Base-by-base conservation (phyloP, 2,797 vertebrate species). In the Chelon labrosus region DNA sequence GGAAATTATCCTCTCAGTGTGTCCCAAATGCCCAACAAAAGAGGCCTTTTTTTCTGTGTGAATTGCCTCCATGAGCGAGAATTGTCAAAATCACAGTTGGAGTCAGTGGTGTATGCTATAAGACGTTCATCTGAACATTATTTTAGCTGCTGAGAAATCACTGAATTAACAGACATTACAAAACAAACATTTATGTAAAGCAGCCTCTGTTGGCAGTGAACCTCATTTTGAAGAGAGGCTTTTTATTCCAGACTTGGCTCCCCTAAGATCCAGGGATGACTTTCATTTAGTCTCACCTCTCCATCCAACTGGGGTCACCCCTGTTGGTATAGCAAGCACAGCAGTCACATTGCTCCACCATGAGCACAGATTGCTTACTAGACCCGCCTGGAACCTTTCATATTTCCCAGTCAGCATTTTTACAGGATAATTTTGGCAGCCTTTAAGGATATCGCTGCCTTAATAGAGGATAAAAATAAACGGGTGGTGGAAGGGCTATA, bases 1-100 rank as follows among this genome's bases (percentile, higher is more conserved):
- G 94, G 94, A 96, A 96, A 96, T 95, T 93, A 95, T 94, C 92
- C 93, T 94, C 95, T 95, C 94, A 94, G 90, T 93, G 94, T 84
- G 89, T 95, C 92, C 88, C 92, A 91, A 91, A 89, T 92, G 93
- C 93, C 93, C 88, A 92, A 94, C 82, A 72, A 77, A 80, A 84
- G 50, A 59, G 57, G 31, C 49, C 31, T 31, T 31, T 31, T 55
- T 46, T 79, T 84, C 72, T 73, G 69, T 93, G 75, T 95, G 91
- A 77, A 75, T 85, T 70, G 94, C 90, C 94, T 92, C 93, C 90
- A 91, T 84, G 88, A 93, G 88, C 88, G 83, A 93, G 91, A 91
- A 93, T 50, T 16, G 61, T 75, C 35, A 71, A 75, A 79, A 77
- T 55, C 39, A 47, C 37, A 25, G 20, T 19, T 5, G 16, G 13